Evolutionary conservation across 2,888 invertebrate genomes (phyloP), one percentile per base, ranked within the genome.

Genomic region (Lucinisca nassula): DNA sequence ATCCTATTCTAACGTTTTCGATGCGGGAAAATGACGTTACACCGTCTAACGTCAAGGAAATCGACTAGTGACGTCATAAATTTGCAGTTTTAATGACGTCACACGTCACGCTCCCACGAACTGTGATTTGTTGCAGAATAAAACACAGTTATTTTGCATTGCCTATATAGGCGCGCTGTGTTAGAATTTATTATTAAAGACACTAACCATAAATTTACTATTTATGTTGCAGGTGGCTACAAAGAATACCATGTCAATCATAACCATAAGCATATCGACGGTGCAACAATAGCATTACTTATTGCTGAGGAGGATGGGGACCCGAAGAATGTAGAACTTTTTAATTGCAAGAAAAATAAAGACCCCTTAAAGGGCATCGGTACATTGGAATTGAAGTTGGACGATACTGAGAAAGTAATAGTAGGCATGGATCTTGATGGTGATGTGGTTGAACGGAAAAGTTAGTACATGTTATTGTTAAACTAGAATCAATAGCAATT

Each of bases 351-450:
- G 58, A 51, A 78, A 8, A 84, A 90, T 32, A 88, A 88, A 76
- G 91, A 93, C 78, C 92, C 92, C 0, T 79, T 93, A 0, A 92
- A 93, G 75, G 74, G 87, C 40, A 87, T 93, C 27, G 88, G 89
- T 32, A 30, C 73, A 0, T 78, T 85, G n/a, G 91, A 92, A 79
- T 78, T 93, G 1, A 87, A 84, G 70, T 80, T 93, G 0, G 84
- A 91, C 49, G 87, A 78, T 1, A 88, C 82, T 14, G 72, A 77
- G n/a, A 87, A 55, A 2, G 84, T 86, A 37, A 78, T 93, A 27
- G 45, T 90, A 8, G 92, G 91, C 27, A 91, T 93, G 45, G 91
- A 93, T 82, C 84, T 93, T 0, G 74, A 90, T 49, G 92, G 91
- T 12, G 92, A 92, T 45, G 81, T 88, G 10, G 88, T 90, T 0